Evolutionary conservation across 2,888 invertebrate species (phyloP).

Genomic region (Monopis laevigella): DNA sequence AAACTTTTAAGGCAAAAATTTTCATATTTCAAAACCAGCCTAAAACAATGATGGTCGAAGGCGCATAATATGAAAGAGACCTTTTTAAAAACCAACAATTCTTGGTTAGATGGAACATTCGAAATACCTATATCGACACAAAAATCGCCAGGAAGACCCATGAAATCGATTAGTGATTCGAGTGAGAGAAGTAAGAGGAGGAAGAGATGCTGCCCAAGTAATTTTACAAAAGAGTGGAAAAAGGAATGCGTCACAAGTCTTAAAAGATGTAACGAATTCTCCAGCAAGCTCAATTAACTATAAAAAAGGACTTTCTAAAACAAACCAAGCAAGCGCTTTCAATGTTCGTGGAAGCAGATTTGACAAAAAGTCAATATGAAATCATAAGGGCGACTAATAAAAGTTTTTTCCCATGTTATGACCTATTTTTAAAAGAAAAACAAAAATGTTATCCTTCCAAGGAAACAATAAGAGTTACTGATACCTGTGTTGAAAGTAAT

Average conservation of each 20-base stretch:
- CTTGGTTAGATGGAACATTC: conserved; percentile 1
- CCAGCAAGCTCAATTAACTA: conserved; percentile 15
- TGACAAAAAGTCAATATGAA: conserved; percentile 18
- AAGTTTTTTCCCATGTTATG: neutral
- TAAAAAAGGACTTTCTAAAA: conserved; percentile 16
- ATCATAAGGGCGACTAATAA: conserved; percentile 13
- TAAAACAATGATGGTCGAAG: conserved; percentile 2
- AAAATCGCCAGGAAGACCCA: conserved; percentile 17
- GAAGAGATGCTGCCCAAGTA: conserved; percentile 18
- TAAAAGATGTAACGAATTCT: conserved; percentile 18
- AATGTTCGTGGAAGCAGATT: conserved; percentile 17
- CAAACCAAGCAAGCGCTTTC: conserved; percentile 15
- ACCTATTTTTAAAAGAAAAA: too few relatives aligned
- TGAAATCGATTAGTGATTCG: conserved; percentile 16
- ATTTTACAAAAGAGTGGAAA: conserved; percentile 16
- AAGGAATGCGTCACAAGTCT: conserved; percentile 17
- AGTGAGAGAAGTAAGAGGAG: conserved; percentile 20
- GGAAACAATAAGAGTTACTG: conserved; percentile 9
- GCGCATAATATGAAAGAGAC: neutral
- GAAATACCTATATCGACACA: neutral
- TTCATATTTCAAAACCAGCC: too few relatives aligned
- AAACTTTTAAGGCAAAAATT: too few relatives aligned
- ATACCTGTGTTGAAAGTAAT: conserved; percentile 13
- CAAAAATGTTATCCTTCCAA: conserved; percentile 17
- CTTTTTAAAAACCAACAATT: neutral